Base-by-base conservation (phyloP, 2,113 vertebrate genomes). In the Lampris incognitus region DNA sequence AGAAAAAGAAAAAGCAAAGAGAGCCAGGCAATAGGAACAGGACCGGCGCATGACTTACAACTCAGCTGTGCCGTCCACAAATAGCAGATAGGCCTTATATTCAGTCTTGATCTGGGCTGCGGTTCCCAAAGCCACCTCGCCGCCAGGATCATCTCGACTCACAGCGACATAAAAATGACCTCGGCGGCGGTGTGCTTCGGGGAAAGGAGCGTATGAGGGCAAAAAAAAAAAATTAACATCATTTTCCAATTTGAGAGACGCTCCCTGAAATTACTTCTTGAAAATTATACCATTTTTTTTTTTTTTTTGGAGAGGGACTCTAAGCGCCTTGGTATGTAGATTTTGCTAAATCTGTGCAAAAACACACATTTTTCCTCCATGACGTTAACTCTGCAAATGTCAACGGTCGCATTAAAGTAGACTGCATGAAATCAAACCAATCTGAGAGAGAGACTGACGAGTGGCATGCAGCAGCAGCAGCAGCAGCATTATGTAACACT, bases 401-500 rank as follows among this genome's bases (percentile, higher is more conserved):
- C 52, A 55, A 55, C 11, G 13, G 52, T 55, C 50, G 13, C 9
- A 52, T 52, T 52, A 8, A 55, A 55, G 52, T 55, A n/a, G 52
- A 55, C 13, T 24, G 52, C 10, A 11, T 5, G n/a, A 57, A 59
- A 69, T 64, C 3, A 0, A 82, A 67, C 24, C 10, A 4, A 0
- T 41, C 41, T 11, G 4, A 42, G 5, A 5, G 62, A 74, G 5
- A 86, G 87, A 90, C 55, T 83, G 80, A 87, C 74, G 70, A 68
- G 39, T 64, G 41, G 55, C 78, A 68, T 80, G 74, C 83, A 73
- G 74, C 73, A 24, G 24, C 24, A 24, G 24, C 24, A 24, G 24
- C 24, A 24, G 24, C 24, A 76, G 66, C 51, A 38, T 87, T 88
- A 84, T 86, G 76, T 74, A 90, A 88, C 58, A 8, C 61, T 69